Conservation (phyloP, 2,113 vertebrate genomes). For the Craseonycteris thonglongyai region DNA sequence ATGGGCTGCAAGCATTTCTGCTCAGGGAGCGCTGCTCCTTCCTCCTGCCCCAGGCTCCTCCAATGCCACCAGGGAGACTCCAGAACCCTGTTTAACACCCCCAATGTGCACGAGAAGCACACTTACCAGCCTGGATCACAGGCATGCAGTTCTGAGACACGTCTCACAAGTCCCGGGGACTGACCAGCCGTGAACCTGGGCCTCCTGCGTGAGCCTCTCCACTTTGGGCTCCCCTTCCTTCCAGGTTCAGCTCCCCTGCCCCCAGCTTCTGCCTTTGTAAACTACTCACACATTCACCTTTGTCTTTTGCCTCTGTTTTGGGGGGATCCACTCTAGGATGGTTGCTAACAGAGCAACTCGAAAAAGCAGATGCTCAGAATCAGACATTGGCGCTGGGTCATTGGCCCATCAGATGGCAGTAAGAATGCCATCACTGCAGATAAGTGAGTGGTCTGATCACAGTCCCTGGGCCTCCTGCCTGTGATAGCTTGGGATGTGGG, state of each 20-base stretch:
- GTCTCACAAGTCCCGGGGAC: fast-evolving
- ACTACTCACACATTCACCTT: background rate
- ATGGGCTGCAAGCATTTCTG: background rate
- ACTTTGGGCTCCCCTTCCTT: no score
- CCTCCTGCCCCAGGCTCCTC: background rate
- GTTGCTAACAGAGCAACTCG: background rate
- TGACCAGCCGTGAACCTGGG: no score
- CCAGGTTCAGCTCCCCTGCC: background rate
- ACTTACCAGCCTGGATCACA: background rate
- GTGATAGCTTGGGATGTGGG: fast-evolving
- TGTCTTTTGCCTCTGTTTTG: background rate
- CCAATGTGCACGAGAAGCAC: background rate
- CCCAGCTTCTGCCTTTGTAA: fast-evolving
- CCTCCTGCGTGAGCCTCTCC: no score
- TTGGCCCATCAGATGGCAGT: background rate
- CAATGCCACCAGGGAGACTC: background rate
- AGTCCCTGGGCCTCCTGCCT: background rate
- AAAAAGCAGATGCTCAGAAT: background rate
- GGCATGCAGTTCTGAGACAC: background rate
- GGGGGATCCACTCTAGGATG: background rate
- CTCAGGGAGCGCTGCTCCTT: background rate
- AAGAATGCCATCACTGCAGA: background rate
- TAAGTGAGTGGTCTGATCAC: background rate
- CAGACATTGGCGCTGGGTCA: background rate
- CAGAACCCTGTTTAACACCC: background rate